phyloP scores from a whole-genome alignment of 2,888 invertebrate species.

The Andrena praecox region DNA sequence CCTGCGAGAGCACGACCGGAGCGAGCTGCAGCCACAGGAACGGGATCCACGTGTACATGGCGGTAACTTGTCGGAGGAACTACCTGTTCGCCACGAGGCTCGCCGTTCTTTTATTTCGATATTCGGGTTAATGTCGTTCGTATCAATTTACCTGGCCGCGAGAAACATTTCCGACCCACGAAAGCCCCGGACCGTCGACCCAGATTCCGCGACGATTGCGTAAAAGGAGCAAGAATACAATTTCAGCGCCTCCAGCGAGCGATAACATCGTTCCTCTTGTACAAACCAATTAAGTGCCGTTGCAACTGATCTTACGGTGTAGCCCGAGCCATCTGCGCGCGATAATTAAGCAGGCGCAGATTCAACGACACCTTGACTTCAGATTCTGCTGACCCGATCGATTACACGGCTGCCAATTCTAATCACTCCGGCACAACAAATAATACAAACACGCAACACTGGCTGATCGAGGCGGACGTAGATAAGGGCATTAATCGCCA shows the following conservation, averaged over 20 bases:
- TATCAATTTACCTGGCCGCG: conserved; percentile 58
- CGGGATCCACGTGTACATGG: conserved; percentile 49
- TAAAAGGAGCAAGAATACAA: conserved; percentile 49
- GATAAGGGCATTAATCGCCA: too few species aligned
- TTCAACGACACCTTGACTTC: too few species aligned
- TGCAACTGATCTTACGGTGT: too few species aligned
- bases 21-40: conserved; percentile 41
- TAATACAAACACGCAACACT: too few species aligned
- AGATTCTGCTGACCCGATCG: too few species aligned
- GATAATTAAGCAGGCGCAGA: too few species aligned
- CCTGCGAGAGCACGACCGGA: conserved; percentile 34
- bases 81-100: conserved; percentile 43
- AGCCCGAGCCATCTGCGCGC: too few species aligned
- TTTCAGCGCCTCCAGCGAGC: conserved; percentile 27
- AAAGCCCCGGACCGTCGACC: conserved; percentile 45
- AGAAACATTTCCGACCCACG: conserved; percentile 60
- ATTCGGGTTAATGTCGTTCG: conserved; percentile 65
- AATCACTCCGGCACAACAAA: too few species aligned
- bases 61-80: conserved; percentile 44
- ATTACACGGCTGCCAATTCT: too few species aligned
- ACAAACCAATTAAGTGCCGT: conserved; percentile 17
- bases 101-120: conserved; percentile 66
- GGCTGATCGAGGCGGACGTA: too few species aligned
- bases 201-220: conserved; percentile 56
- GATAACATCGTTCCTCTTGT: conserved; percentile 29